phyloP scores from a whole-genome alignment of 2,888 invertebrate species.

The Taphrorychus bicolor region DNA sequence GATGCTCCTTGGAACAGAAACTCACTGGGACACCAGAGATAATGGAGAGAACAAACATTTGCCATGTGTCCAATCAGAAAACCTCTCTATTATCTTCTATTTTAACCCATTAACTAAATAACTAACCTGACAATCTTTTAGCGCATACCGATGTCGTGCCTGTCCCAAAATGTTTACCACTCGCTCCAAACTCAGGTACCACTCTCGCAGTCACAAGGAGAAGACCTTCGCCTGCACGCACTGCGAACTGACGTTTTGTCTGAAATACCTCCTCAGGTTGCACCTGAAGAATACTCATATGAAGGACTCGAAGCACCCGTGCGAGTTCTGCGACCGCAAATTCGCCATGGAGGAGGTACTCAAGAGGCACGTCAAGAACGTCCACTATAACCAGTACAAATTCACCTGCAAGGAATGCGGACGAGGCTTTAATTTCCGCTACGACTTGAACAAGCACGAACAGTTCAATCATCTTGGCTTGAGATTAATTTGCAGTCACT shows the following conservation, averaged over 20 bases:
- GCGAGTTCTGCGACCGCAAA: conserved; percentile 44
- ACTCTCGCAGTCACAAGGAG: conserved; percentile 41
- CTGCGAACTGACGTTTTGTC: conserved; percentile 52
- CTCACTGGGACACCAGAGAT: no score
- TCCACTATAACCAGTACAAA: conserved; percentile 60
- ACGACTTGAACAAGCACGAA: conserved; percentile 44
- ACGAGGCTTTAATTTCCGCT: conserved; percentile 45
- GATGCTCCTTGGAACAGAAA: no score
- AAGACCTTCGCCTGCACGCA: conserved; percentile 44
- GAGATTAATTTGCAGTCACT: conserved; percentile 45
- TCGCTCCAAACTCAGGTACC: conserved; percentile 38
- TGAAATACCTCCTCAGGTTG: conserved; percentile 63
- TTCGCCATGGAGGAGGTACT: conserved; percentile 43
- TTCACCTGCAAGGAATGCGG: conserved; percentile 48
- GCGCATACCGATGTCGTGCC: conserved; percentile 28
- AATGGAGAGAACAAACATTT: no score
- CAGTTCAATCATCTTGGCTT: conserved; percentile 47
- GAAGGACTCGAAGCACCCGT: conserved; percentile 38
- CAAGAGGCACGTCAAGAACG: conserved; percentile 48
- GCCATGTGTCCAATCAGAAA: no score
- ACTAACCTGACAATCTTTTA: background rate
- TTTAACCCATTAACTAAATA: background rate
- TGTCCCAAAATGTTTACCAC: conserved; percentile 44
- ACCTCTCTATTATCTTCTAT: background rate
- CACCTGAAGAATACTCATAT: conserved; percentile 56